A percentile compares a stretch with the other conserved stretches of the same genome.
phyloP scores from a whole-genome alignment of 2,113 vertebrate genomes.

The Clarias magur region DNA sequence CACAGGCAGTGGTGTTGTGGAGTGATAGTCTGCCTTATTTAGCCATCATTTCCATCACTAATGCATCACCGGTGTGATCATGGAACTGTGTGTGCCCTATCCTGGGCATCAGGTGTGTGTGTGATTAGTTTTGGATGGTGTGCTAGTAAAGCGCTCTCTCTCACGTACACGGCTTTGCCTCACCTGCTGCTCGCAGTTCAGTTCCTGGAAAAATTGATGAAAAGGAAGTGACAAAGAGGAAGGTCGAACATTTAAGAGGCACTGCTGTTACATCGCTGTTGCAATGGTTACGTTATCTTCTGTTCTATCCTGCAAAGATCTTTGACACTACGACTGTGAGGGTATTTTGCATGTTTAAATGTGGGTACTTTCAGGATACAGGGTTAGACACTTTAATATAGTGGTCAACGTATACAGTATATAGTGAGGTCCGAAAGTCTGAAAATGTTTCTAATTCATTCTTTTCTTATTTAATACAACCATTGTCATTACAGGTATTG shows the following conservation, averaged over 20 bases:
- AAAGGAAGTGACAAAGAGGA: constrained; percentile 75
- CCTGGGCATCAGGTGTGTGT: background rate
- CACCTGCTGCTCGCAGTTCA: constrained; percentile 39
- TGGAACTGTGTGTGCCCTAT: background rate
- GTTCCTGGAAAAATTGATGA: constrained; percentile 75
- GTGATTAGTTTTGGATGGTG: background rate
- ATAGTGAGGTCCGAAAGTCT: background rate
- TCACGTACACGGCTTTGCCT: background rate
- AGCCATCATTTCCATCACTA: background rate
- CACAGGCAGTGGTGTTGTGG: background rate
- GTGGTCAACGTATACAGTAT: background rate
- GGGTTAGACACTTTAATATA: background rate
- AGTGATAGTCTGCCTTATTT: background rate
- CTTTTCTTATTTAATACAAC: background rate
- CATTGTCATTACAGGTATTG: background rate
- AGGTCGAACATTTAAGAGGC: constrained; percentile 52
- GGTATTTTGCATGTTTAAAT: background rate
- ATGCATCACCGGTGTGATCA: background rate
- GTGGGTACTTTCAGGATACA: background rate
- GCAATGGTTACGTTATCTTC: background rate
- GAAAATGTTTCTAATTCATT: background rate
- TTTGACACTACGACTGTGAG: background rate
- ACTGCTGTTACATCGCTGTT: constrained; percentile 3
- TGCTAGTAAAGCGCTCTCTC: background rate
- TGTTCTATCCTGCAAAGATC: background rate